Percentiles rank a stretch among this genome's conserved stretches.
Evolutionary conservation across 2,797 vertebrate genomes (phyloP).

Genomic region (Aphelocoma californica): DNA sequence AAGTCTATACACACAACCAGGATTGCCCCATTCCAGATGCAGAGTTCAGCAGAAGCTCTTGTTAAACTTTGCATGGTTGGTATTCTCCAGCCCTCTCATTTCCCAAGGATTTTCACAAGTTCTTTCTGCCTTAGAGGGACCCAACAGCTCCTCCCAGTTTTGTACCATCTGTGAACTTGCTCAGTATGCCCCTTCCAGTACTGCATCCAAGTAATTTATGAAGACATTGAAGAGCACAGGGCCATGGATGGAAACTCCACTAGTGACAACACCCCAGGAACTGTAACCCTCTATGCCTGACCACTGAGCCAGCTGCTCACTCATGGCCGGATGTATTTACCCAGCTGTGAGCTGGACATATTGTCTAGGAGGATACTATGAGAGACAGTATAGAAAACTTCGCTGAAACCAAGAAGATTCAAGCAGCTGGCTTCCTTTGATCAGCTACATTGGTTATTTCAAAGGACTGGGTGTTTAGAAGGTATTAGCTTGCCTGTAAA

Average conservation of each 20-base stretch:
- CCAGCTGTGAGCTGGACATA: neutral
- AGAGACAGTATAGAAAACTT: neutral
- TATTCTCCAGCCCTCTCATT: neutral
- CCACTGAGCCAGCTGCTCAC: neutral
- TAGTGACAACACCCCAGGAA: neutral
- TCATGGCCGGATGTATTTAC: neutral
- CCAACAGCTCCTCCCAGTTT: neutral
- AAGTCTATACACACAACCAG: neutral
- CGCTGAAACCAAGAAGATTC: neutral
- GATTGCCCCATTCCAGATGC: rapidly evolving
- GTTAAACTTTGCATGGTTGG: neutral
- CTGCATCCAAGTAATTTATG: neutral
- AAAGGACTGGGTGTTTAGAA: neutral
- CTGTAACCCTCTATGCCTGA: neutral
- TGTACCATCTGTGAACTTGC: no score
- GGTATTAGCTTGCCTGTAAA: neutral
- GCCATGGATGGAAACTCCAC: neutral
- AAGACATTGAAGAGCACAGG: neutral
- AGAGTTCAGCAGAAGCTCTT: neutral
- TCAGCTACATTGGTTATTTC: neutral
- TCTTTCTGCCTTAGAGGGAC: neutral
- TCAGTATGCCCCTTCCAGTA: neutral
- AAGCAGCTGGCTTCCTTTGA: neutral
- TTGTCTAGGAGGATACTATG: neutral
- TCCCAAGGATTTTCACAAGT: neutral